These are phyloP conservation scores for Parauchenoglanis punctatus DNA, from an alignment of 2,797 vertebrate genomes.

Conservation along the genomic window DNA sequence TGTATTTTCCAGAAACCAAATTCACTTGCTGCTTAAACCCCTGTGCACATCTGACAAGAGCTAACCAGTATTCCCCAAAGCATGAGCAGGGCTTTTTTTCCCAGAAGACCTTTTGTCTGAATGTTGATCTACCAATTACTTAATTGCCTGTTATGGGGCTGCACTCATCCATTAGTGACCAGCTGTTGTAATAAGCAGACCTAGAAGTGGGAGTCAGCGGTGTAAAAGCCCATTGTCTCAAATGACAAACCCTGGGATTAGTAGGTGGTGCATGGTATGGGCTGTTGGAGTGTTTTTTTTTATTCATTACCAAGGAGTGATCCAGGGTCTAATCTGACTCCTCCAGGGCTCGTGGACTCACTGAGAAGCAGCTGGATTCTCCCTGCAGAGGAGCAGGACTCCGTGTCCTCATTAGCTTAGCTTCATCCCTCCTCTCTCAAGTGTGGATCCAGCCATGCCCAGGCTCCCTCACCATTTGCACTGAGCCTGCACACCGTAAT, in stretches of 20 bases:
- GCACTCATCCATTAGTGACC: slow-evolving; percentile 68
- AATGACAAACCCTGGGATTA: slow-evolving; percentile 71
- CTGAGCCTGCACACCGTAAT: slow-evolving; percentile 71
- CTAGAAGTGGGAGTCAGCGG: slow-evolving; percentile 61
- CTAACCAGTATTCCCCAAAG: slow-evolving; percentile 19
- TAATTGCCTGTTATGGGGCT: slow-evolving; percentile 69
- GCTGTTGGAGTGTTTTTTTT: slow-evolving; percentile 64
- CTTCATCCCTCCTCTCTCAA: slow-evolving; percentile 66
- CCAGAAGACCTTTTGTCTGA: slow-evolving; percentile 59
- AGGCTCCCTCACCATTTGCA: slow-evolving; percentile 67
- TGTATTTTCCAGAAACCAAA: neutral
- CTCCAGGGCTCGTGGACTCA: slow-evolving; percentile 61
- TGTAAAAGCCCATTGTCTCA: slow-evolving; percentile 74
- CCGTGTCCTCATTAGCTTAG: slow-evolving; percentile 74
- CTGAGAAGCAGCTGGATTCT: slow-evolving; percentile 67
- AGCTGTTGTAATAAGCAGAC: slow-evolving; percentile 69
- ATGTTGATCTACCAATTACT: slow-evolving; percentile 73
- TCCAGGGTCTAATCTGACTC: slow-evolving; percentile 73
- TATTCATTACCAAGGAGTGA: slow-evolving; percentile 66
- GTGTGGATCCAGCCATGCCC: slow-evolving; percentile 62
- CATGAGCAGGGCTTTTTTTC: slow-evolving; percentile 20
- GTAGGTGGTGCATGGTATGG: slow-evolving; percentile 60
- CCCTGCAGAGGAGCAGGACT: slow-evolving; percentile 62
- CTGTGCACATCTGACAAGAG: slow-evolving; percentile 12
- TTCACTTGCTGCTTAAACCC: neutral